A percentile compares a stretch with the other conserved stretches of the same genome.
These are phyloP conservation scores for Acrossocheilus wenchowensis DNA, from an alignment of 2,797 vertebrate species.

Conservation along the genomic window DNA sequence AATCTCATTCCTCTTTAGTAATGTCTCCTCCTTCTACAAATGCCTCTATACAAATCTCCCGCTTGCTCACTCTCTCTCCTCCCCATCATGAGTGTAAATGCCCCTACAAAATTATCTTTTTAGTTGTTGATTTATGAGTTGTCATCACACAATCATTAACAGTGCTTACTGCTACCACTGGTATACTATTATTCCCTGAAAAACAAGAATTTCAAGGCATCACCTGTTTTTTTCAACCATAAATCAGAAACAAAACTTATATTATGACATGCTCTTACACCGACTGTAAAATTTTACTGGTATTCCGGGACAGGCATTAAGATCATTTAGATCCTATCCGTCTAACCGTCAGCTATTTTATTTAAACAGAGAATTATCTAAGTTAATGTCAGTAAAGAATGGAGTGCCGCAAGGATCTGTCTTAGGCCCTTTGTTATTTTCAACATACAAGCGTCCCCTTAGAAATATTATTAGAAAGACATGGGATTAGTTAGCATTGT, in stretches of 20 bases:
- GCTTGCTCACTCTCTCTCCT: neutral
- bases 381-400: neutral
- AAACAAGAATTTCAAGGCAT: neutral
- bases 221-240: neutral
- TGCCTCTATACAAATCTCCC: neutral
- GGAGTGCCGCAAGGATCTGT: neutral
- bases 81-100: neutral
- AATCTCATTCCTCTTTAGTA: neutral
- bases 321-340: neutral
- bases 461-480: neutral
- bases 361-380: neutral
- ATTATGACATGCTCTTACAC: neutral
- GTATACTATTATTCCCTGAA: neutral
- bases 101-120: neutral
- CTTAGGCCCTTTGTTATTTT: neutral
- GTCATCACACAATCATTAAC: neutral
- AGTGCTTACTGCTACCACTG: neutral
- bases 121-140: neutral
- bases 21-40: neutral
- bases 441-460: neutral
- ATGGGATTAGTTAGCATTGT: neutral
- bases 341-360: neutral
- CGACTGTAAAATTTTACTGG: neutral
- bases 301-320: neutral
- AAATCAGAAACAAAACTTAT: slow-evolving; percentile 4